Evolutionary conservation across 2,113 vertebrate species (phyloP), one percentile per base, ranked within the genome.

Genomic region (Psittacara wagleri): DNA sequence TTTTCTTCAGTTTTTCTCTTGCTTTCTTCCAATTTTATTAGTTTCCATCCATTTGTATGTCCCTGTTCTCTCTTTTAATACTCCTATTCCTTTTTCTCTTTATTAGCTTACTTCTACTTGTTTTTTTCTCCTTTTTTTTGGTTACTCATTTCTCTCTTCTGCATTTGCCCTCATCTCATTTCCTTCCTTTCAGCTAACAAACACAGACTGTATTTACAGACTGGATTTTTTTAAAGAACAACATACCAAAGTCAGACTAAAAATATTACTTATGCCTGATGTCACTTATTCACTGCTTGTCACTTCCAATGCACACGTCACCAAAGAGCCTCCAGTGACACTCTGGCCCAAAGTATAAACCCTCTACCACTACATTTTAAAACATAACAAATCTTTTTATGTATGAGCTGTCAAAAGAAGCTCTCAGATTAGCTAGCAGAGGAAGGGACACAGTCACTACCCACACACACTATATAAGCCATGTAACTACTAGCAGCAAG

Each of bases 211-310:
- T 69, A 95, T 93, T 95, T 92, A 91, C 83, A 96, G 94, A 72
- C 46, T 52, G 88, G 80, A 84, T 92, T 89, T 94, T 72, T 94
- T 94, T 48, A 31, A 94, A 96, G 90, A 97, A 96, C 91, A 96
- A 96, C 95, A 96, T 55, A 88, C 70, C 67, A 66, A 94, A 95
- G 95, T 92, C 95, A 89, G 91, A 63, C 84, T 91, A 82, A 62
- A 95, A 94, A 57, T 70, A 95, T 97, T 97, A 97, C 81, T 96
- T 91, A 96, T 94, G 96, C 96, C 83, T 97, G 88, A 96, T 89
- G 75, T 96, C 95, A 89, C 91, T 94, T 96, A 96, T 97, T 96
- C 96, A 96, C 68, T 51, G 27, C 91, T 91, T 95, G 96, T 96
- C 96, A 92, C 62, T 96, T 96, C 54, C 74, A 96, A 77, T 95